phyloP scores from a whole-genome alignment of 2,113 vertebrate species.

The Lophius piscatorius region DNA sequence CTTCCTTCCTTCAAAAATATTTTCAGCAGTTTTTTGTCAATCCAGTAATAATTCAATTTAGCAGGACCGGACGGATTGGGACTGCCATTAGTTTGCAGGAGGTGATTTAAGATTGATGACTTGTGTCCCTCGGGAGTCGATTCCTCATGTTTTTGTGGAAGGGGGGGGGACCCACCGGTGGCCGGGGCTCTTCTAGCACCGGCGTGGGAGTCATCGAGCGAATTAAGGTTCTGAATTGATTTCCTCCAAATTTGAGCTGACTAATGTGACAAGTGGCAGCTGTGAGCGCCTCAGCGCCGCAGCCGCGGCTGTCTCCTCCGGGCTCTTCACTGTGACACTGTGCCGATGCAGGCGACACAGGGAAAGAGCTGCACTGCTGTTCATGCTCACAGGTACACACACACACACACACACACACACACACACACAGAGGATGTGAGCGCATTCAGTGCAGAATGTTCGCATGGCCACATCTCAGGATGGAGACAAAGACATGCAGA shows the following conservation, averaged over 20 bases:
- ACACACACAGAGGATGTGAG: conserved; percentile 10
- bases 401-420: conserved; percentile 11
- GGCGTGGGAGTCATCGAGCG: conserved; percentile 80
- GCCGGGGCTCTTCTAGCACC: conserved; percentile 68
- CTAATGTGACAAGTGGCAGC: conserved; percentile 85
- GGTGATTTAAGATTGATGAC: conserved; percentile 85
- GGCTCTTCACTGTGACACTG: conserved; percentile 82
- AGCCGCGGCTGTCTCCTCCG: conserved; percentile 81
- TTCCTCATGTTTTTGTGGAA: conserved; percentile 47
- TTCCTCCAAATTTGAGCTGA: conserved; percentile 83
- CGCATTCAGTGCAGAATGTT: conserved; percentile 33
- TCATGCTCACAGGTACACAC: conserved; percentile 28
- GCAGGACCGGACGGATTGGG: conserved; percentile 72
- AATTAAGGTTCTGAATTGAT: conserved; percentile 84
- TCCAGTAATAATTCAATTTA: conserved; percentile 84
- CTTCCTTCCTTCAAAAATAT: conserved; percentile 71
- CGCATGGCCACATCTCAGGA: conserved; percentile 54
- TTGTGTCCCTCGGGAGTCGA: conserved; percentile 79
- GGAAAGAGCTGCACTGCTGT: conserved; percentile 53
- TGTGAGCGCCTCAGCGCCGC: conserved; percentile 74
- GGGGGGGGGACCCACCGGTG: conserved; percentile 38
- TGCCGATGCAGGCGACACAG: conserved; percentile 63
- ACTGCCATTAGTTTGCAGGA: conserved; percentile 81
- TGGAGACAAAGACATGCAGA: conserved; percentile 62
- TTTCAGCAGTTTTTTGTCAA: conserved; percentile 81